Base-by-base conservation (phyloP, 2,113 vertebrate genomes). In the Stigmatopora nigra region DNA sequence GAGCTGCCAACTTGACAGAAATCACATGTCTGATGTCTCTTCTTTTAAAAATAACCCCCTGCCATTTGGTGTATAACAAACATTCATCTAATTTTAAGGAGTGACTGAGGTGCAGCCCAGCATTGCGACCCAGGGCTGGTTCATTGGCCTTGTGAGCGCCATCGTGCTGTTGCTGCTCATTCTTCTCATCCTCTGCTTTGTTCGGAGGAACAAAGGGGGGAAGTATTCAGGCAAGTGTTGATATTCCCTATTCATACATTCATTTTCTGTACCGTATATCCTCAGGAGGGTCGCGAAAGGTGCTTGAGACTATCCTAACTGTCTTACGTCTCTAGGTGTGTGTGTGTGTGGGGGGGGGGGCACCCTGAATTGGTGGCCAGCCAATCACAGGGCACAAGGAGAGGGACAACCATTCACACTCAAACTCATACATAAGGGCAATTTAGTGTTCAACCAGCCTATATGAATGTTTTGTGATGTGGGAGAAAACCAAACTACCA, bases 151-250 rank as follows among this genome's bases (percentile, higher is more conserved):
- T 6, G 89, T 95, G 70, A 93, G 92, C 0, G 91, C 92, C 64
- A 67, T 92, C 3, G 86, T 92, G 15, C 88, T 95, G 52, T 71
- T 95, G 63, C 79, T 95, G 45, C 86, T 96, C 35, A 65, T 93
- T 16, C 76, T 95, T 66, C 90, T 96, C 45, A 91, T 94, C 64
- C 88, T 95, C 64, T 96, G 93, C 87, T 94, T 95, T 78, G 92
- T 96, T 81, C 94, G 92, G 81, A 92, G 93, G 76, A 94, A 89
- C 85, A 95, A 95, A 84, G 94, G 94, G 2, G 94, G 94, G 60
- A 96, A 96, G 59, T 96, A 96, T 84, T 96, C 94, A 83, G 94
- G 94, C 87, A 86, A 85, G 76, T 67, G 58, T 16, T n/a, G 17
- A 14, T 20, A 65, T 1, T 45, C 19, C 25, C 22, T 45, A 46